Evolutionary conservation across 92 coral and sea anemone species (phyloP).

Genomic region (Virgularia gustaviana): DNA sequence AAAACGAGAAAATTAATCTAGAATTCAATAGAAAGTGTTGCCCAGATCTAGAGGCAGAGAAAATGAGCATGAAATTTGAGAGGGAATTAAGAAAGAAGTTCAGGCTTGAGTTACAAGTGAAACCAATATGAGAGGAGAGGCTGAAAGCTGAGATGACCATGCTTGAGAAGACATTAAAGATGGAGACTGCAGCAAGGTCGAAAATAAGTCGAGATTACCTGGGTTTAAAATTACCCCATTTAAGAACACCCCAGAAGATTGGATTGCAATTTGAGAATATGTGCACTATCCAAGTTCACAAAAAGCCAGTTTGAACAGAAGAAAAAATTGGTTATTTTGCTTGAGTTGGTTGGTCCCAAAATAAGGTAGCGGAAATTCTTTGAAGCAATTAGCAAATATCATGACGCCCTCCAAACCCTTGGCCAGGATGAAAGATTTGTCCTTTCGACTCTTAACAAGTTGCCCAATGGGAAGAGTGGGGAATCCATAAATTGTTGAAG

Average conservation of each 20-base stretch:
- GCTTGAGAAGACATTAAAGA: conserved; percentile 37
- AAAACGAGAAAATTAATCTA: conserved; percentile 26
- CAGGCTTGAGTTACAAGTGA: conserved; percentile 40
- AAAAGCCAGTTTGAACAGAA: too few species aligned
- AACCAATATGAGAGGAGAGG: conserved; percentile 38
- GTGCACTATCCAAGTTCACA: too few species aligned
- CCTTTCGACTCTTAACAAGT: conserved; percentile 39
- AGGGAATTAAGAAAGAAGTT: conserved; percentile 36
- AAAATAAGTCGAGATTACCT: conserved; percentile 33
- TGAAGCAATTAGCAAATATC: conserved; percentile 42
- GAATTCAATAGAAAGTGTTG: conserved; percentile 14
- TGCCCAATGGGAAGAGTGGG: conserved; percentile 47
- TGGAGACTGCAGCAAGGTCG: conserved; percentile 44
- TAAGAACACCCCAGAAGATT: conserved; percentile 42
- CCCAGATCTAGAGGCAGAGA: conserved; percentile 32
- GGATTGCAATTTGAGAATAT: too few species aligned
- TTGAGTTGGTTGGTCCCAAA: too few species aligned
- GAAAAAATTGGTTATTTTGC: too few species aligned
- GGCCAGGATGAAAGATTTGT: conserved; percentile 2
- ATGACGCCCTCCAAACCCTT: background rate
- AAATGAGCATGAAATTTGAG: conserved; percentile 38
- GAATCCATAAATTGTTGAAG: conserved; percentile 6
- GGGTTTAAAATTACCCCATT: conserved; percentile 49
- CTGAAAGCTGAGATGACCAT: conserved; percentile 37
- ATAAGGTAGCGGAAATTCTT: too few species aligned